Evolutionary conservation across 2,888 invertebrate species (phyloP), one percentile per base, ranked within the genome.

Genomic region (Euzophera pinguis): DNA sequence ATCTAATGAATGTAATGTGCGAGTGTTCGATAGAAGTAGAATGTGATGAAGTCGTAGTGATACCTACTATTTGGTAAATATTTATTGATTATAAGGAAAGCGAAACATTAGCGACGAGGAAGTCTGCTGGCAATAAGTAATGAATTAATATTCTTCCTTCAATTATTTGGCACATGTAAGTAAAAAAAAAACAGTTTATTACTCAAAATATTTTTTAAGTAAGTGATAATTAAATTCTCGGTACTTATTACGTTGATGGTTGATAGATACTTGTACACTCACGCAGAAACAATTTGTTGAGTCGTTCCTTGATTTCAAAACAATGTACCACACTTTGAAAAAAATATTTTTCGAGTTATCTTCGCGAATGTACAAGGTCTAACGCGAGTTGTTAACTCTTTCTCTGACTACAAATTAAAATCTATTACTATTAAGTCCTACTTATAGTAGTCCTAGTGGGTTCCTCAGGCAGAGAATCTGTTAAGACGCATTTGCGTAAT

Each of bases 21-120:
- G 90, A 82, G 89, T 90, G 89, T 88, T 89, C 78, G 82, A 87
- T 90, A 90, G 88, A 69, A 78, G 89, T 90, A 89, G 90, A 75
- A 77, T 77, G 84, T 87, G 84, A 78, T 79, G 78, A 69, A 79
- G 71, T 80, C 70, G 84, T 86, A 84, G 87, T 64, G 73, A 71
- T 73, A 75, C 69, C 65, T 73, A 75, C 70, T 65, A 71, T 74
- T 64, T 63, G 69, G 72, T 73, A 72, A 73, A 71, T 71, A 73
- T 71, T 61, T 60, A 67, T 71, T 69, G 64, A 14, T 39, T 1
- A 32, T 59, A 61, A 67, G 59, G 13, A 34, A 43, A 27, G 14
- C 43, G 22, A 59, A 55, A 54, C 53, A 60, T 48, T 52, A 47
- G 22, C 41, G 29, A 27, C 22, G 7, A 27, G 7, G 14, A 12